A percentile compares a stretch with the other conserved stretches of the same genome.
These are phyloP conservation scores for Pyrgus malvae DNA, from an alignment of 2,888 invertebrate species.

Conservation along the genomic window DNA sequence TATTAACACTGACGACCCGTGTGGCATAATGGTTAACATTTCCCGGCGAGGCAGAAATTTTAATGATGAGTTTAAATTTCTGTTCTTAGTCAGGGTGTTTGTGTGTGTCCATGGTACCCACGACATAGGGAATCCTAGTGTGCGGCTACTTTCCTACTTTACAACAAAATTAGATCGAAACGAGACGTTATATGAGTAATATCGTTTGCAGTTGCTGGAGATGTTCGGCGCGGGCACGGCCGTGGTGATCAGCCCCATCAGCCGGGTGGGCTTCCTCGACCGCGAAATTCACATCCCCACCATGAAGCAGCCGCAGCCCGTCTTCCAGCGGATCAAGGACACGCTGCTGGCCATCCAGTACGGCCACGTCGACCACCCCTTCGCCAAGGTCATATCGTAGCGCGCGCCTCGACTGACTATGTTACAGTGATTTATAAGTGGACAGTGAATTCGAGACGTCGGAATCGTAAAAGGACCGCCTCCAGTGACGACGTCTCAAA, in stretches of 20 bases:
- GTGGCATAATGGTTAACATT: too few relatives aligned
- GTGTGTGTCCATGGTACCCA: too few relatives aligned
- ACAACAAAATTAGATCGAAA: too few relatives aligned
- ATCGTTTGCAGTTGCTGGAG: slow-evolving; percentile 93
- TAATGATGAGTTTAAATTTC: too few relatives aligned
- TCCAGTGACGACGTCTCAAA: background rate
- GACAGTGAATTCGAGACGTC: slow-evolving; percentile 6
- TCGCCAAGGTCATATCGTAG: slow-evolving; percentile 83
- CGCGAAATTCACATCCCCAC: slow-evolving; percentile 87
- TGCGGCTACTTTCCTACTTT: too few relatives aligned
- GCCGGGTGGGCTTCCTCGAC: slow-evolving; percentile 90
- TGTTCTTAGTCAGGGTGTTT: too few relatives aligned
- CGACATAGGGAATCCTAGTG: too few relatives aligned
- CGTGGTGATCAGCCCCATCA: slow-evolving; percentile 95
- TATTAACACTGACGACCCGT: too few relatives aligned
- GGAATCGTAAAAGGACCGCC: slow-evolving; percentile 1
- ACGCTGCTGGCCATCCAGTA: slow-evolving; percentile 94
- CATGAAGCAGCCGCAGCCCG: slow-evolving; percentile 85
- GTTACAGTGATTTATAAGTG: slow-evolving; percentile 23
- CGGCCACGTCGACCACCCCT: slow-evolving; percentile 91
- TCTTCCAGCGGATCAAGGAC: slow-evolving; percentile 88
- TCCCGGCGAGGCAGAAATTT: too few relatives aligned
- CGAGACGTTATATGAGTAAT: too few relatives aligned
- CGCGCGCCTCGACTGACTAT: slow-evolving; percentile 33
- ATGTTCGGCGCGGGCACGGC: slow-evolving; percentile 99